A percentile compares a stretch with the other conserved stretches of the same genome.
These are phyloP conservation scores for Ips typographus DNA, from an alignment of 1,140 invertebrate genomes.

Conservation along the genomic window DNA sequence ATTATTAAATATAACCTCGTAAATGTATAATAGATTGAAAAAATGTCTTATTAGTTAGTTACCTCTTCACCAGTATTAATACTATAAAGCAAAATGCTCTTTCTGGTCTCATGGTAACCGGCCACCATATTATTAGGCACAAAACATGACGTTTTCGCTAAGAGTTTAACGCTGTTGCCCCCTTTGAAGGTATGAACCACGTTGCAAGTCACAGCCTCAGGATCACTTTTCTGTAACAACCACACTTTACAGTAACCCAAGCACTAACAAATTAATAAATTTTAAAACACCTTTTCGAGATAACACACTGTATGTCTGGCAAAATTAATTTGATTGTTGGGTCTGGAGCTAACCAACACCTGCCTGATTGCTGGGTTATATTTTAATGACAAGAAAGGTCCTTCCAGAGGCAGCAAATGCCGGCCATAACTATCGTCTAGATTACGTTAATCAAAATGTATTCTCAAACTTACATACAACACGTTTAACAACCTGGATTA, in stretches of 20 bases:
- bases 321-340: conserved; percentile 56
- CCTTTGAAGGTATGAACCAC: conserved; percentile 63
- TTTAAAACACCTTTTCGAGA: conserved; percentile 51
- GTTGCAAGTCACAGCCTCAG: conserved; percentile 56
- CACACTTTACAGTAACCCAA: neutral
- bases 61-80: conserved; percentile 53
- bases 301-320: conserved; percentile 64
- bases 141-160: conserved; percentile 62
- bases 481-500: conserved; percentile 17
- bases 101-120: conserved; percentile 66
- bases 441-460: conserved; percentile 2
- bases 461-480: neutral
- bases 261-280: neutral
- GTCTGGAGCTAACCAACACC: conserved; percentile 63
- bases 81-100: conserved; percentile 67
- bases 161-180: conserved; percentile 61
- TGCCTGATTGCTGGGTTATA: conserved; percentile 67
- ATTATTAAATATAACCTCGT: neutral
- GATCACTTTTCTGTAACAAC: conserved; percentile 42
- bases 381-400: conserved; percentile 70
- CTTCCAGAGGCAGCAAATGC: conserved; percentile 67
- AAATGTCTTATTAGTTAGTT: neutral
- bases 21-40: neutral
- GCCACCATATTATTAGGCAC: conserved; percentile 60
- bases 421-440: conserved; percentile 49